phyloP scores from a whole-genome alignment of 2,888 invertebrate species.

The Zygothrica quintamaculata region DNA sequence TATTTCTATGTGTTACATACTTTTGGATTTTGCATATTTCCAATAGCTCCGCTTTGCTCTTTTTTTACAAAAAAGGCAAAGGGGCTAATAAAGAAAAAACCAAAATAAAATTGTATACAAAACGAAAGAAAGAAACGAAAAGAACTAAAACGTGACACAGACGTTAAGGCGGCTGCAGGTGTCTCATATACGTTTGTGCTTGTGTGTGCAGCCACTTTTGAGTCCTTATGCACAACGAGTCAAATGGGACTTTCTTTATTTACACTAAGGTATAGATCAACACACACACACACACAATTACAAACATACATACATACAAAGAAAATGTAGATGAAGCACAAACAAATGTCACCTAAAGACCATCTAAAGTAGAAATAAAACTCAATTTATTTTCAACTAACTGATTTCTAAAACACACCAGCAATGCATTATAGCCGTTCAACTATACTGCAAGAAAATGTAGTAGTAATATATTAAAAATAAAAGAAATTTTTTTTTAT shows the following conservation, averaged over 20 bases:
- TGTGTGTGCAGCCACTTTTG: slow-evolving; percentile 51
- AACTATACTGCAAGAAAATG: no score
- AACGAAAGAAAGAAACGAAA: slow-evolving; percentile 20
- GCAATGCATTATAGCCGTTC: neutral
- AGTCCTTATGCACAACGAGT: slow-evolving; percentile 59
- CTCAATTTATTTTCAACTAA: slow-evolving; percentile 38
- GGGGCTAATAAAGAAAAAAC: no score
- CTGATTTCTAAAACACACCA: slow-evolving; percentile 20
- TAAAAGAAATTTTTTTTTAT: no score
- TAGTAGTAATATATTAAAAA: no score
- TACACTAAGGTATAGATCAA: slow-evolving; percentile 59
- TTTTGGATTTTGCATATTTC: no score
- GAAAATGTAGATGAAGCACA: no score
- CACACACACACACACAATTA: slow-evolving; percentile 18
- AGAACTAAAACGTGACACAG: slow-evolving; percentile 25
- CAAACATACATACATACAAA: slow-evolving; percentile 1
- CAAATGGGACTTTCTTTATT: slow-evolving; percentile 58
- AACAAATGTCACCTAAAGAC: slow-evolving; percentile 35
- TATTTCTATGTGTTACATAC: no score
- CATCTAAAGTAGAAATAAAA: slow-evolving; percentile 38
- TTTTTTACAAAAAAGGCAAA: no score
- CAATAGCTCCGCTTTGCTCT: no score
- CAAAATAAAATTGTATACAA: slow-evolving; percentile 12
- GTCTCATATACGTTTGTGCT: neutral
- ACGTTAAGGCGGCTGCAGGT: slow-evolving; percentile 40